These are phyloP conservation scores for Lissocephala sabroskyi DNA, from an alignment of 2,888 invertebrate species.

Conservation along the genomic window DNA sequence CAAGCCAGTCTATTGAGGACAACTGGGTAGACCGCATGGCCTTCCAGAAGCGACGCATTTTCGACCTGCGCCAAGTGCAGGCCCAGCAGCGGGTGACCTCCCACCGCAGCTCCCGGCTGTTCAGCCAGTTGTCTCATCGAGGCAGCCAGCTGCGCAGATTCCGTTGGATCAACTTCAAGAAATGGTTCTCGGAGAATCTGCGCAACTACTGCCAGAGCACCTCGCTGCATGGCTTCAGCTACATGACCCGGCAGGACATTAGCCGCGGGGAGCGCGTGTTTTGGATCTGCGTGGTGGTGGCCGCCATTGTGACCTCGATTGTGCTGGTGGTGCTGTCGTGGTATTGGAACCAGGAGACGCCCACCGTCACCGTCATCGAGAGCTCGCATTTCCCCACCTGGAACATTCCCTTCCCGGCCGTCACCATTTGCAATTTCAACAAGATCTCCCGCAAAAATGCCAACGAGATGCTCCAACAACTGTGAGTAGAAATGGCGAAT, in stretches of 20 bases:
- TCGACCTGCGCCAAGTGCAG: conserved; percentile 42
- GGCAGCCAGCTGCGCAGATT: neutral
- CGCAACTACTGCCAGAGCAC: conserved; percentile 79
- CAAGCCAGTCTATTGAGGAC: neutral
- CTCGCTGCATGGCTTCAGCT: conserved; percentile 81
- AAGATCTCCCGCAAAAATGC: conserved; percentile 73
- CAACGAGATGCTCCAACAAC: conserved; percentile 58
- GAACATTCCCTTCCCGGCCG: conserved; percentile 76
- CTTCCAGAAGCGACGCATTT: conserved; percentile 51
- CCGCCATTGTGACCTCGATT: conserved; percentile 75
- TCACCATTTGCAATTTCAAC: conserved; percentile 76
- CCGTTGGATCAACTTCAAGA: conserved; percentile 14
- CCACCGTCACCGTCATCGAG: conserved; percentile 77
- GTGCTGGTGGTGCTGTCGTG: conserved; percentile 77
- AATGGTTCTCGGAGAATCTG: conserved; percentile 64
- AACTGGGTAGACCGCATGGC: conserved; percentile 23
- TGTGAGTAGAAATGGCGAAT: conserved; percentile 70
- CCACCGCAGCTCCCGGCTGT: neutral
- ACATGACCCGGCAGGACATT: conserved; percentile 77
- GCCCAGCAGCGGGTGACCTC: conserved; percentile 19
- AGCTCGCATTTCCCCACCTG: conserved; percentile 75
- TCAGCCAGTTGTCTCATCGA: too few species aligned
- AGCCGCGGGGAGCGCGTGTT: conserved; percentile 74
- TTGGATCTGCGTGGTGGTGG: conserved; percentile 76
- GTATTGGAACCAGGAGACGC: conserved; percentile 76